A percentile compares a stretch with the other conserved stretches of the same genome.
Conservation (phyloP, 35 echinoderm and acorn worm genomes). For the Acanthaster planci region DNA sequence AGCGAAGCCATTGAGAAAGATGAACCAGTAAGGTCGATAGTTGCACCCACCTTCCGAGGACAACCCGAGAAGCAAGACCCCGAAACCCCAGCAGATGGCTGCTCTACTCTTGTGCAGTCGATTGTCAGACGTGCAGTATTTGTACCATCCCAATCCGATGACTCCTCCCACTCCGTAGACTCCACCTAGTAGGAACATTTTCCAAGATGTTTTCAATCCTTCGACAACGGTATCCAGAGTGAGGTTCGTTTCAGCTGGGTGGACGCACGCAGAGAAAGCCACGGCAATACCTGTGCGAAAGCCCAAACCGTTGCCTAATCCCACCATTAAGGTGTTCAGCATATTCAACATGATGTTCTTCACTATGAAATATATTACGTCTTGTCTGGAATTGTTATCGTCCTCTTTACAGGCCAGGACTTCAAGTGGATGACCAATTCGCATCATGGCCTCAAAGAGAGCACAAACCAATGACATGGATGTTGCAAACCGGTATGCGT, state of each 20-base stretch:
- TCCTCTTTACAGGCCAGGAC: background rate
- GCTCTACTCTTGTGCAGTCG: background rate
- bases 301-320: background rate
- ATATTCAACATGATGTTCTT: slow-evolving; percentile 7
- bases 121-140: background rate
- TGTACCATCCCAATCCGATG: background rate
- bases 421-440: background rate
- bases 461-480: background rate
- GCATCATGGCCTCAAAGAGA: slow-evolving; percentile 1
- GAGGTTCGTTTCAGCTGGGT: background rate
- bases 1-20: background rate
- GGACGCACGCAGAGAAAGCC: background rate
- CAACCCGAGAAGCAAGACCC: background rate
- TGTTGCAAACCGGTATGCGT: background rate
- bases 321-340: background rate
- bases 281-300: slow-evolving; percentile 12
- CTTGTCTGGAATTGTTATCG: background rate
- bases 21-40: slow-evolving; percentile 8
- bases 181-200: background rate
- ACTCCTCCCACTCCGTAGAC: background rate
- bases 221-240: background rate
- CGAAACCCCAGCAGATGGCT: background rate
- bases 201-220: background rate
- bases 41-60: background rate
- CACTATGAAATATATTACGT: background rate